Evolutionary conservation across 2,113 vertebrate genomes (phyloP).

Genomic region (Phalacrocorax pelagicus): DNA sequence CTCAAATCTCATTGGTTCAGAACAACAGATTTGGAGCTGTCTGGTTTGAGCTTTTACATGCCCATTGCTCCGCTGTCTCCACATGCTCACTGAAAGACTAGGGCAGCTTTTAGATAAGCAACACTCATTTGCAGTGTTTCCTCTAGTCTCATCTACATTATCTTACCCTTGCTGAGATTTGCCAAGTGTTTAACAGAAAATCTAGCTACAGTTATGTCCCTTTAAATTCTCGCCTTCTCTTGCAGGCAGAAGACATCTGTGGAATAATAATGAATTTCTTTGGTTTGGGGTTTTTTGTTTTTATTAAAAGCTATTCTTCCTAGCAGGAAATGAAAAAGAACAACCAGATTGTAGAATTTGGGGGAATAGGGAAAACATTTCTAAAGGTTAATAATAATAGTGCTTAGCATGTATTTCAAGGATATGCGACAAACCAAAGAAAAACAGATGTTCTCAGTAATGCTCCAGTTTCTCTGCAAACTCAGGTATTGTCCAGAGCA

Average conservation of each 20-base stretch:
- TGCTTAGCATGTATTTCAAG: conserved; percentile 49
- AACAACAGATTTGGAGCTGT: neutral
- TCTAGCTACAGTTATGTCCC: conserved; percentile 22
- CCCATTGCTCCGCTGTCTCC: neutral
- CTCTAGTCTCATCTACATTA: neutral
- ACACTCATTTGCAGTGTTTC: neutral
- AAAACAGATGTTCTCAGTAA: conserved; percentile 10
- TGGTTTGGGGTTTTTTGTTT: conserved; percentile 58
- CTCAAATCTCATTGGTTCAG: neutral
- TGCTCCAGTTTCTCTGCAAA: neutral
- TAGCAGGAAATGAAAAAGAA: conserved; percentile 68
- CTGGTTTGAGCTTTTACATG: neutral
- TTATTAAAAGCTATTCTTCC: conserved; percentile 66
- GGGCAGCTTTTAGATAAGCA: neutral
- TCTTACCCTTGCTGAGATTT: neutral
- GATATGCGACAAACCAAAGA: conserved; percentile 24
- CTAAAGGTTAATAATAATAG: conserved; percentile 51
- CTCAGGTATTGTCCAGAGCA: neutral
- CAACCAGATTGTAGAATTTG: conserved; percentile 47
- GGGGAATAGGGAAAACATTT: conserved; percentile 48
- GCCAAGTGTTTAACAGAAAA: neutral
- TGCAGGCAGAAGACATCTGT: conserved; percentile 46
- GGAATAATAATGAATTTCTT: conserved; percentile 64
- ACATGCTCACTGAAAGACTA: neutral
- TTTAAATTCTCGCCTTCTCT: conserved; percentile 48